A percentile compares a stretch with the other conserved stretches of the same genome.
Evolutionary conservation across 2,113 vertebrate genomes (phyloP).

Genomic region (Chaetodon auriga): DNA sequence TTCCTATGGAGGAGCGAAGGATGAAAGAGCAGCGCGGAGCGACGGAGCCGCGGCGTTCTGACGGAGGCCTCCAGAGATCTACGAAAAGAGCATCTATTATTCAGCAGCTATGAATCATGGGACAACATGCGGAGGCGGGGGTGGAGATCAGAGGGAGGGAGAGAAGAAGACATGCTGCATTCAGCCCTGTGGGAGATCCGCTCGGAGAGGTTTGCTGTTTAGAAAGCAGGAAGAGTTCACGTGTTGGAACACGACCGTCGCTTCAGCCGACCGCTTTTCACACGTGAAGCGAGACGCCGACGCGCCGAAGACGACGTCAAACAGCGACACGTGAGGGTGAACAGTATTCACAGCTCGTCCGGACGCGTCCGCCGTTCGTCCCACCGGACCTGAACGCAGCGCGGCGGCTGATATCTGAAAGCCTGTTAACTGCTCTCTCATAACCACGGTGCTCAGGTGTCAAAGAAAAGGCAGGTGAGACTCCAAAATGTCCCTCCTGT

Average conservation of each 20-base stretch:
- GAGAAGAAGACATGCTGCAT: constrained; percentile 18
- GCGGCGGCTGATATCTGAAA: neutral
- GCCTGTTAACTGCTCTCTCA: neutral
- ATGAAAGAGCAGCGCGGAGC: constrained; percentile 47
- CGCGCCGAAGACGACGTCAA: no score
- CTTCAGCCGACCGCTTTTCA: neutral
- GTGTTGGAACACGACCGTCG: neutral
- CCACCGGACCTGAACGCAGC: neutral
- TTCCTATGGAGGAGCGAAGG: constrained; percentile 19
- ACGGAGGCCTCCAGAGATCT: constrained; percentile 66
- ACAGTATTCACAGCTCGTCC: neutral
- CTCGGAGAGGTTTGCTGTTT: neutral
- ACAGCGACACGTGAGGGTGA: neutral
- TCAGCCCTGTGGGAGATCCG: constrained; percentile 35
- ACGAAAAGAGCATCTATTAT: constrained; percentile 71
- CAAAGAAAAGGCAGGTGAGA: neutral
- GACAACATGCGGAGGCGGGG: constrained; percentile 44
- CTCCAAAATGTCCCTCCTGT: neutral
- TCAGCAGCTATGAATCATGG: constrained; percentile 77
- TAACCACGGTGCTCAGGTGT: neutral
- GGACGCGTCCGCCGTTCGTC: neutral
- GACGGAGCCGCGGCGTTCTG: neutral
- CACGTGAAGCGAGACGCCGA: no score
- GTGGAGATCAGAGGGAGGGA: constrained; percentile 50
- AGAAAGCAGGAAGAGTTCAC: constrained; percentile 18